Base-by-base conservation (phyloP, 2,888 invertebrate genomes). In the Acrocyrtus sp. region DNA sequence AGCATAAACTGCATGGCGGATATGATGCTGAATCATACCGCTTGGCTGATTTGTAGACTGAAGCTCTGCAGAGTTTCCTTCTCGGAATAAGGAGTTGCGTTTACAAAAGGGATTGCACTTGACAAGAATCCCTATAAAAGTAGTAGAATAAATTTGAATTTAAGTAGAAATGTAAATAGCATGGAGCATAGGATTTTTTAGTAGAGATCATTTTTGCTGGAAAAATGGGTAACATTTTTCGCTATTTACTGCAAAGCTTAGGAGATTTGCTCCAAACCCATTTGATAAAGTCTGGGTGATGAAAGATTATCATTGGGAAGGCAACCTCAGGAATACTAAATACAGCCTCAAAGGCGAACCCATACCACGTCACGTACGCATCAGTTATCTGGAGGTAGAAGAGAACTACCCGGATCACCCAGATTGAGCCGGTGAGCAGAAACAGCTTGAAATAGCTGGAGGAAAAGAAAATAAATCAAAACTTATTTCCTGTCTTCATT, bases 311-410 rank as follows among this genome's bases (percentile, higher is more conserved):
- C 57, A 74, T 67, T 26, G 74, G 67, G 45, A 76, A 76, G 29
- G 56, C 65, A 17, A 61, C 70, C 54, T 76, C 76, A 8, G 76
- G 76, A 50, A 67, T 68, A 34, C 74, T 74, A 51, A 76, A 76
- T 19, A 72, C 21, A 10, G 58, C 53, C 41, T 76, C 76, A 3
- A 75, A 45, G 19, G 41, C 56, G 2, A 76, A 56, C 12, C 74
- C 76, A 57, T 72, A 74, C 76, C 76, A 76, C 2, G 76, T 74
- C 12, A 76, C 56, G 57, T 76, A 76, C 19, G 72, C 45, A 15
- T 74, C 68, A 48, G 70, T 50, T 21, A 72, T 51, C 34, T 74
- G 74, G 0, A 74, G 56, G 43, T 65, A 45, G 5, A 76, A 21
- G 8, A 76, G 47, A 1, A 74, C 50, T 6, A 76, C 60, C 12